A percentile compares a stretch with the other conserved stretches of the same genome.
Conservation (phyloP, 1,140 invertebrate species). For the Drosophila equinoxialis region DNA sequence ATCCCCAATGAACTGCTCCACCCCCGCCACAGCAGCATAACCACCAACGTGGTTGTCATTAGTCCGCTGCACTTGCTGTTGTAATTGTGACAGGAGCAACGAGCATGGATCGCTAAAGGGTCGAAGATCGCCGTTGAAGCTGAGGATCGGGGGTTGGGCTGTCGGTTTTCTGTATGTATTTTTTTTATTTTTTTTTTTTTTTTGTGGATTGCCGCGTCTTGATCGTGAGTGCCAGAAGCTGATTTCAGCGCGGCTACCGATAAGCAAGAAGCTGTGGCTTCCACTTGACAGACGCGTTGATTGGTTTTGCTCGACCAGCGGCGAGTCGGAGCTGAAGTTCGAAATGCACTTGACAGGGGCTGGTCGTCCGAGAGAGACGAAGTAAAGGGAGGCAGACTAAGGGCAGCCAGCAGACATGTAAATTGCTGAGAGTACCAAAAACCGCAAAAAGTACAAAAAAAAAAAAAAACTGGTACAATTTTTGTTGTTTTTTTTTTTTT, state of each 20-base stretch:
- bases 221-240: constrained; percentile 83
- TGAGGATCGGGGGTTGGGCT: background rate
- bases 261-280: constrained; percentile 58
- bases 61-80: constrained; percentile 76
- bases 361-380: background rate
- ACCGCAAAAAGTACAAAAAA: constrained; percentile 17
- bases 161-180: background rate
- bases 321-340: constrained; percentile 2
- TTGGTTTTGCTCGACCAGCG: constrained; percentile 71
- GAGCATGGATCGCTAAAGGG: constrained; percentile 74
- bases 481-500: constrained; percentile 32
- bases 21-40: constrained; percentile 20
- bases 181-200: constrained; percentile 29
- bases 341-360: constrained; percentile 6
- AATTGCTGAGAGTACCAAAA: constrained; percentile 60
- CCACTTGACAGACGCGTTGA: constrained; percentile 78
- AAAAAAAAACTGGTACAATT: constrained; percentile 63
- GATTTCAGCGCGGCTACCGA: constrained; percentile 77
- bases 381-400: constrained; percentile 6
- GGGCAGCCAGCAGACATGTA: constrained; percentile 65
- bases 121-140: constrained; percentile 41
- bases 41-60: constrained; percentile 74
- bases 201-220: constrained; percentile 44
- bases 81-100: constrained; percentile 81
- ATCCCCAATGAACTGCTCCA: background rate